Percentiles rank a stretch among this genome's conserved stretches.
phyloP scores from a whole-genome alignment of 1,140 invertebrate species.

The Phortica variegata region DNA sequence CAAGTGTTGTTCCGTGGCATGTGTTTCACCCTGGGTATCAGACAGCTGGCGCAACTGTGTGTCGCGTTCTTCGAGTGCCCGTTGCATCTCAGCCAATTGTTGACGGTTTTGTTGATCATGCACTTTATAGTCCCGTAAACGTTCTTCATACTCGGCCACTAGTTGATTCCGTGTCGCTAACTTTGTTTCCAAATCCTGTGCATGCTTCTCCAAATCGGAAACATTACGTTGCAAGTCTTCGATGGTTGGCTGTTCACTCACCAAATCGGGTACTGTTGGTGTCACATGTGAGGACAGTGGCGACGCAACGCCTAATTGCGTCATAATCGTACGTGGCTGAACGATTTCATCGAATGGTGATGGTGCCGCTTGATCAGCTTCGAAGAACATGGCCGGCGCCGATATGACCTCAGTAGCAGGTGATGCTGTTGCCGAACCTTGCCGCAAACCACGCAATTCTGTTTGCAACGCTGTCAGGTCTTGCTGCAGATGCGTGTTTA shows the following conservation, averaged over 20 bases:
- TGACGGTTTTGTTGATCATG: slow-evolving; percentile 22
- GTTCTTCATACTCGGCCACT: slow-evolving; percentile 25
- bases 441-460: neutral
- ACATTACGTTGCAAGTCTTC: slow-evolving; percentile 51
- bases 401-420: slow-evolving; percentile 14
- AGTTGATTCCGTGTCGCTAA: slow-evolving; percentile 25
- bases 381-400: slow-evolving; percentile 41
- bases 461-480: neutral
- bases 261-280: neutral
- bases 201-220: slow-evolving; percentile 51
- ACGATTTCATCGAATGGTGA: slow-evolving; percentile 50
- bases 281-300: neutral
- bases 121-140: slow-evolving; percentile 27
- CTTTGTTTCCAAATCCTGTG: slow-evolving; percentile 41
- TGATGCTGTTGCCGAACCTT: neutral
- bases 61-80: slow-evolving; percentile 18
- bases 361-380: slow-evolving; percentile 22
- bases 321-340: slow-evolving; percentile 19
- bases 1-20: slow-evolving; percentile 2
- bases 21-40: neutral
- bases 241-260: slow-evolving; percentile 35
- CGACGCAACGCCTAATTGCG: slow-evolving; percentile 2
- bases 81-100: slow-evolving; percentile 16
- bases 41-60: slow-evolving; percentile 8
- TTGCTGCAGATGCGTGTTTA: slow-evolving; percentile 4